A percentile compares a stretch with the other conserved stretches of the same genome.
Evolutionary conservation across 2,888 invertebrate species (phyloP).

Genomic region (Drosophila kokeensis): DNA sequence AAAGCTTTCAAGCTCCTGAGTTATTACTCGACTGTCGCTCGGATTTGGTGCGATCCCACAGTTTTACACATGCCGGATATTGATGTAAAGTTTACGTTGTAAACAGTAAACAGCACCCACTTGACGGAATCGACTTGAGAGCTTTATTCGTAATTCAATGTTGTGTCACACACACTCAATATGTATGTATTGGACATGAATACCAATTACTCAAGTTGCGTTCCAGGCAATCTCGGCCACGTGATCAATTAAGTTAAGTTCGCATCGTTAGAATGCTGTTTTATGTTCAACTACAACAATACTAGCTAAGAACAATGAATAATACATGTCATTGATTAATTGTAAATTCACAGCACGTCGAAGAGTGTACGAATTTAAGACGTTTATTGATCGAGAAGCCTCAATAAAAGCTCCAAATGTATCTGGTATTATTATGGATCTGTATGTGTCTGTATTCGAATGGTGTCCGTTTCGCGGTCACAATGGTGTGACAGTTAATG

Average conservation of each 20-base stretch:
- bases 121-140: neutral
- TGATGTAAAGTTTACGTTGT: conserved; percentile 41
- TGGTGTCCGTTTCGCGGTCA: conserved; percentile 51
- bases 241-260: conserved; percentile 38
- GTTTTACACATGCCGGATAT: conserved; percentile 59
- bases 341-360: conserved; percentile 40
- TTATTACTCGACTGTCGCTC: conserved; percentile 32
- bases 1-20: conserved; percentile 47
- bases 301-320: neutral
- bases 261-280: conserved; percentile 32
- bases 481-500: conserved; percentile 57
- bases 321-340: conserved; percentile 27
- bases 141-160: neutral
- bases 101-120: conserved; percentile 41
- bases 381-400: conserved; percentile 40
- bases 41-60: conserved; percentile 46
- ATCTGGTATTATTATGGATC: conserved; percentile 26
- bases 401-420: conserved; percentile 1
- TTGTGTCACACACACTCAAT: neutral
- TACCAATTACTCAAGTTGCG: conserved; percentile 2
- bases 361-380: conserved; percentile 39
- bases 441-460: conserved; percentile 28
- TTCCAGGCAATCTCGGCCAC: conserved; percentile 39
- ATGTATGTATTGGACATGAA: conserved; percentile 6
- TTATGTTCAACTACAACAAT: conserved; percentile 7